Evolutionary conservation across 2,113 vertebrate genomes (phyloP).

Genomic region (Rhinopomastus cyanomelas): DNA sequence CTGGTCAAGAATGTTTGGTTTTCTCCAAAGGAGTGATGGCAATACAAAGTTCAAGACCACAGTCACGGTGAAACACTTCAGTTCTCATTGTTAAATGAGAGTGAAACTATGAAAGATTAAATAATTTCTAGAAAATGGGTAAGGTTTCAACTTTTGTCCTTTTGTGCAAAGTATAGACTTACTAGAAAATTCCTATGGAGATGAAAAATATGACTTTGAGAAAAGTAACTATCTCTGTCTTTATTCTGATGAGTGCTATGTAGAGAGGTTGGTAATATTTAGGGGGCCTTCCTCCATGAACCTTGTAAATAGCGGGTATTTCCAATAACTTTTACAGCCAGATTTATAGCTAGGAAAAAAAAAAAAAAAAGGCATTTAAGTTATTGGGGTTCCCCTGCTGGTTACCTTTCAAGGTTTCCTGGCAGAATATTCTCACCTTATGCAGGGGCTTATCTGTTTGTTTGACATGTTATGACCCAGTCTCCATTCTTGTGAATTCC

Average conservation of each 20-base stretch:
- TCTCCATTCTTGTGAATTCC: not conserved
- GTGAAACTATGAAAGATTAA: not conserved
- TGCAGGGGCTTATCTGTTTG: not conserved
- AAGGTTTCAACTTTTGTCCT: not conserved
- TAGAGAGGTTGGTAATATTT: not conserved
- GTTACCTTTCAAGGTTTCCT: not conserved
- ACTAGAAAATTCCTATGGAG: not conserved
- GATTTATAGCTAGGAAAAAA: too few relatives aligned
- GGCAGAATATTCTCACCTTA: not conserved
- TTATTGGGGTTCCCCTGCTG: not conserved
- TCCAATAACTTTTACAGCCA: not conserved
- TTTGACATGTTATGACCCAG: not conserved
- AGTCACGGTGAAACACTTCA: not conserved
- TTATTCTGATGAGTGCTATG: not conserved
- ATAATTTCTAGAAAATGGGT: not conserved
- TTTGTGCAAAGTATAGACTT: not conserved
- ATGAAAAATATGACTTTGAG: not conserved
- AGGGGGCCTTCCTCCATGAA: not conserved
- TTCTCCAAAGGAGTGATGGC: not conserved
- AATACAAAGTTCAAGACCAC: not conserved
- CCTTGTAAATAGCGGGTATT: not conserved
- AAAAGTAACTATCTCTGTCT: not conserved
- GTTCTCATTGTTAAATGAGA: not conserved
- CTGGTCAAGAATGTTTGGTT: not conserved
- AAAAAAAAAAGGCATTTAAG: not conserved